Evolutionary conservation across 2,797 vertebrate genomes (phyloP).

Genomic region (Liasis olivaceus): DNA sequence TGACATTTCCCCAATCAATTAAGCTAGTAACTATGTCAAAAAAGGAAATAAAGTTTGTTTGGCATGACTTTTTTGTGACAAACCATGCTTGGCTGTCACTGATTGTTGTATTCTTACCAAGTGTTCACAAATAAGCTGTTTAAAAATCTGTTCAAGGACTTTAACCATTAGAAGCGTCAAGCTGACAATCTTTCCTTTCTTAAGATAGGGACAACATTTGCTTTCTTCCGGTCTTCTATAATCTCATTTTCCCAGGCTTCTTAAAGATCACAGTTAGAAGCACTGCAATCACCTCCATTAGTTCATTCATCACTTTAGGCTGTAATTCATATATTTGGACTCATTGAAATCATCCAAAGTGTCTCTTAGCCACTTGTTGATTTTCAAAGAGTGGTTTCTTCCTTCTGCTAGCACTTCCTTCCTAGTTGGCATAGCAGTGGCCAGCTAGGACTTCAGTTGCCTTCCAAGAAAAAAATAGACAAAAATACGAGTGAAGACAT

Average conservation of each 20-base stretch:
- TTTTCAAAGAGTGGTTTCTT: neutral
- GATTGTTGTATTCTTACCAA: neutral
- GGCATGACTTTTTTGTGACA: neutral
- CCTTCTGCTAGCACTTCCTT: neutral
- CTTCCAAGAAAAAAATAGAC: neutral
- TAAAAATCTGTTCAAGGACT: neutral
- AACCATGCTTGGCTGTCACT: neutral
- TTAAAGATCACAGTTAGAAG: neutral
- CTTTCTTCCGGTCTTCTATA: neutral
- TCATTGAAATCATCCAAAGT: neutral
- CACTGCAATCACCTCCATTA: neutral
- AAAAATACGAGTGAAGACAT: neutral
- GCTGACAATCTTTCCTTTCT: neutral
- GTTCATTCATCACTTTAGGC: neutral
- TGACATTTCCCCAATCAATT: neutral
- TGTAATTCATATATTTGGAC: neutral
- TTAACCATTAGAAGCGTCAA: neutral
- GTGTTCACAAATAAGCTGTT: neutral
- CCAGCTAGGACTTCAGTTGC: neutral
- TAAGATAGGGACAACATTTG: neutral
- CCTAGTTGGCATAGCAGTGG: neutral
- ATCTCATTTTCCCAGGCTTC: neutral
- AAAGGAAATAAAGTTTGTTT: neutral
- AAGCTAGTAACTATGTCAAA: neutral
- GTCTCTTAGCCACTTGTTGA: neutral